Evolutionary conservation across 2,113 vertebrate species (phyloP).

Genomic region (Trematocara stigmaticum): DNA sequence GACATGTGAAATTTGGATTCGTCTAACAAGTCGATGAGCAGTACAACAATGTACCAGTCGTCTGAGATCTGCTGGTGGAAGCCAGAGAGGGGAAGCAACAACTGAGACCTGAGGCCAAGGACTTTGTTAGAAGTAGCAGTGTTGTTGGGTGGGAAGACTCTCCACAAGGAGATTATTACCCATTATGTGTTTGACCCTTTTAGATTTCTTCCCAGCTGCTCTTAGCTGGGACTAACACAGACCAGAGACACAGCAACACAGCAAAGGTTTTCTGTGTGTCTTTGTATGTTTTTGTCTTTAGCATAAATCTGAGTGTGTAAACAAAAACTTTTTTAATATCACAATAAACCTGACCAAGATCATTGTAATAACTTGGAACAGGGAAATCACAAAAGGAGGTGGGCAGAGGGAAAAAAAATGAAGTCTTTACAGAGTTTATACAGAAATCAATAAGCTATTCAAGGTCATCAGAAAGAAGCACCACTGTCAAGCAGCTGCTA

Average conservation of each 20-base stretch:
- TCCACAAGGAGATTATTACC: conserved; percentile 59
- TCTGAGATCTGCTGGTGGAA: conserved; percentile 38
- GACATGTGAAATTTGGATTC: conserved; percentile 77
- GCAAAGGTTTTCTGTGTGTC: conserved; percentile 1
- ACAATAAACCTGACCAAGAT: conserved; percentile 43
- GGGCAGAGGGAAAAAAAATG: not conserved
- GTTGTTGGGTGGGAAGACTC: conserved; percentile 38
- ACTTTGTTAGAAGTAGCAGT: conserved; percentile 53
- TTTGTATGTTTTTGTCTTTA: conserved; percentile 14
- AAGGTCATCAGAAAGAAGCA: conserved; percentile 58
- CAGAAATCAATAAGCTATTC: conserved; percentile 70
- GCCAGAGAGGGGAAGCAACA: conserved; percentile 45
- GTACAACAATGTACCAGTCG: conserved; percentile 54
- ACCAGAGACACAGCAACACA: not conserved
- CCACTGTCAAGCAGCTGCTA: conserved; percentile 12
- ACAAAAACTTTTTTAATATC: conserved; percentile 23
- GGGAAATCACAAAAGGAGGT: conserved; percentile 19
- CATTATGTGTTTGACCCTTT: conserved; percentile 55
- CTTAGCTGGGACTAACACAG: not conserved
- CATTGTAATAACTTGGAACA: conserved; percentile 15
- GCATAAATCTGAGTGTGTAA: conserved; percentile 31
- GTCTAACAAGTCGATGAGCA: conserved; percentile 71
- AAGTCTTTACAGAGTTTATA: conserved; percentile 28
- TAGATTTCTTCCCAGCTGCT: conserved; percentile 17
- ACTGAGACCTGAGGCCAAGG: conserved; percentile 53